Base-by-base conservation (phyloP, 1,140 invertebrate genomes). In the Lordiphosa clarofinis region DNA sequence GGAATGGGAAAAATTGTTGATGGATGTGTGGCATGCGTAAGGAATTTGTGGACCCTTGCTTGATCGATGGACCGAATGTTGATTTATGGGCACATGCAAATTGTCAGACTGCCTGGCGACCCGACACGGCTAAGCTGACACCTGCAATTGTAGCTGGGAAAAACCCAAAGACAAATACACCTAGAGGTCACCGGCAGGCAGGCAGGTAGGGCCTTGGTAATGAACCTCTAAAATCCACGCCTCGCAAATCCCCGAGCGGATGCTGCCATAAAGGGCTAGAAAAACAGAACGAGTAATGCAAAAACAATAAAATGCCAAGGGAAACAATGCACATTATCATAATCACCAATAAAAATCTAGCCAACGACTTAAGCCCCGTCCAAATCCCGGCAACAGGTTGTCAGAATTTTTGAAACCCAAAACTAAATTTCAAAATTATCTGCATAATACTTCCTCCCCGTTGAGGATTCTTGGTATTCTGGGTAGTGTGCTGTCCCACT, bases 221-320 rank as follows among this genome's bases (percentile, higher is more conserved):
- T 79, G 76, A 82, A 79, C 72, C 75, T 82, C 75, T 79, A 79
- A 79, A 79, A 79, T 82, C 75, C 75, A 79, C 75, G 75, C 75
- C 75, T 79, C 52, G 60, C 75, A 71, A 79, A 79, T 71, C 74
- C 48, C 49, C 53, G 38, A 35, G 39, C 50, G 48, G 39, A 73
- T 60, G 39, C 43, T 15, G 47, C 62, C 76, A 58, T 54, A 62
- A 72, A 71, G 52, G 68, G 50, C 68, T 65, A 72, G 52, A 66
- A 59, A 56, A 53, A 57, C 57, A 62, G 40, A 55, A 35, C 42
- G 31, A 33, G 38, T 33, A 56, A 42, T 38, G 49, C 53, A 42
- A 58, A 46, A 56, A 78, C 73, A 78, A 73, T 78, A 59, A 33
- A 31, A 39, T 55, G 56, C 53, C 37, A 57, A 50, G 59, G 55